Evolutionary conservation across 2,888 invertebrate species (phyloP).

Genomic region (Nephrotoma flavescens): DNA sequence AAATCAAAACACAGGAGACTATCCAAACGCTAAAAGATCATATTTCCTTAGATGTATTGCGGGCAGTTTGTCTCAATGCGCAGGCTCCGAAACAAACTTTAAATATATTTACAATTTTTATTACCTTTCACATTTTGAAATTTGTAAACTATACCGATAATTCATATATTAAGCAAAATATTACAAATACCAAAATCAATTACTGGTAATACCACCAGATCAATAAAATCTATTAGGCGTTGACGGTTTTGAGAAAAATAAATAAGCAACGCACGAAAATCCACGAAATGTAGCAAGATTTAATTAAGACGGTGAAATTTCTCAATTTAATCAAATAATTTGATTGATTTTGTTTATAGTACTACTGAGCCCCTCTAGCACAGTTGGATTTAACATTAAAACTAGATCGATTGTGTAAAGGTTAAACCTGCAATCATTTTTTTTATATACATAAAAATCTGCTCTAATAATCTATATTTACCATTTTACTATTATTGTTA

Average conservation of each 20-base stretch:
- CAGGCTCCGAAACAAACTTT: too few relatives aligned
- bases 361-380: neutral
- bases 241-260: neutral
- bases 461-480: neutral
- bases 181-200: too few relatives aligned
- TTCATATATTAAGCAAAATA: too few relatives aligned
- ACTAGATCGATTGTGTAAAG: neutral
- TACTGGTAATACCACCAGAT: neutral
- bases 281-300: neutral
- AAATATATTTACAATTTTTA: too few relatives aligned
- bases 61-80: too few relatives aligned
- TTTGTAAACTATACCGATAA: too few relatives aligned
- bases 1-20: too few relatives aligned
- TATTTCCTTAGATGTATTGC: too few relatives aligned
- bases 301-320: neutral
- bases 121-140: too few relatives aligned
- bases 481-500: neutral
- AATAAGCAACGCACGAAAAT: neutral
- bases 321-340: neutral
- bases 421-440: neutral
- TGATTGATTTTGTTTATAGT: neutral
- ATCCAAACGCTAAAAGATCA: too few relatives aligned
- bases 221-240: neutral
- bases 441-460: neutral
- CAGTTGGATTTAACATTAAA: neutral